These are phyloP conservation scores for Megalonaias nervosa DNA, from an alignment of 1,140 invertebrate species.

Conservation along the genomic window DNA sequence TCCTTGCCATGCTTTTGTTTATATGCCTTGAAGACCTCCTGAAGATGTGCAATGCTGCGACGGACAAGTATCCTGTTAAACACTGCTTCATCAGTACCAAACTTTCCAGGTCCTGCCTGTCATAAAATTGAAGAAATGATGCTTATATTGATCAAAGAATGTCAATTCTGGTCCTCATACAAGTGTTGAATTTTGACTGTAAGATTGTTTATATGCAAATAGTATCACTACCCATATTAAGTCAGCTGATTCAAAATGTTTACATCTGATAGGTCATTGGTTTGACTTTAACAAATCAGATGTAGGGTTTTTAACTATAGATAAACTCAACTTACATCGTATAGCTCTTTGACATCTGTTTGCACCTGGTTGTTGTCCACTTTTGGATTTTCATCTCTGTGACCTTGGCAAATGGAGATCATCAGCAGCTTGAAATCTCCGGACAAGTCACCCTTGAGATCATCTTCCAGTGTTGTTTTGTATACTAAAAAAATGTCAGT, in stretches of 20 bases:
- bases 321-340: constrained; percentile 47
- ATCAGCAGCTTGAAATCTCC: constrained; percentile 93
- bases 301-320: not conserved
- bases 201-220: not conserved
- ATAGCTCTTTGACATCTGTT: constrained; percentile 59
- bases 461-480: constrained; percentile 86
- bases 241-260: not conserved
- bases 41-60: constrained; percentile 79
- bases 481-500: constrained; percentile 78
- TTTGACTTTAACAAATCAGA: not conserved
- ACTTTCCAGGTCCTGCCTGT: constrained; percentile 68
- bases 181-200: not conserved
- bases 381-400: constrained; percentile 26
- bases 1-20: constrained; percentile 52
- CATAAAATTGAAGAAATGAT: constrained; percentile 5
- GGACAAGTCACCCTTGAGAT: constrained; percentile 92
- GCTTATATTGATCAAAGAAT: not conserved
- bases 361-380: constrained; percentile 47
- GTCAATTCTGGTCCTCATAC: not conserved
- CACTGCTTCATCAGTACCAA: constrained; percentile 81
- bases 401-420: constrained; percentile 73
- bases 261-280: not conserved
- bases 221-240: not conserved
- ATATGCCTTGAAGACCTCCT: constrained; percentile 80
- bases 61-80: constrained; percentile 81